These are phyloP conservation scores for Habrosyne pyritoides DNA, from an alignment of 2,888 invertebrate species.

Conservation along the genomic window DNA sequence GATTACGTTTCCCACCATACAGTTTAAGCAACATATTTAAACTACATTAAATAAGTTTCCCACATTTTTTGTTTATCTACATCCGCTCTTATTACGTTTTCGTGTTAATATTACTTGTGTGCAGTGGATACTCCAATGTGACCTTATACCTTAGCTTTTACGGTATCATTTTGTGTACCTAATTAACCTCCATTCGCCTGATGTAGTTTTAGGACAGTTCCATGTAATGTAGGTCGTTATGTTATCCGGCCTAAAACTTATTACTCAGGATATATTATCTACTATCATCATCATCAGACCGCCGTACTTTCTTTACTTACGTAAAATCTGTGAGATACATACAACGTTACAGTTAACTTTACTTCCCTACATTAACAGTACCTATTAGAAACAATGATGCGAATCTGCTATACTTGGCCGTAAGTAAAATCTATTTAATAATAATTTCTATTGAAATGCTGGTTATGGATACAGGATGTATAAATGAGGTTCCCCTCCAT, in stretches of 20 bases:
- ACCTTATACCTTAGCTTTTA: too few relatives aligned
- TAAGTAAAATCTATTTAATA: neutral
- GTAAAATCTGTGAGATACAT: too few relatives aligned
- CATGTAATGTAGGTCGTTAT: too few relatives aligned
- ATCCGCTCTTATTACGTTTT: neutral
- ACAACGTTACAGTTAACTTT: too few relatives aligned
- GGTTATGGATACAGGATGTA: constrained; percentile 1
- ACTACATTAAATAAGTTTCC: neutral
- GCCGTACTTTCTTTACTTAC: too few relatives aligned
- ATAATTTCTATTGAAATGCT: neutral
- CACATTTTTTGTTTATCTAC: neutral
- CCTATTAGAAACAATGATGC: neutral
- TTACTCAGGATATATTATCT: too few relatives aligned
- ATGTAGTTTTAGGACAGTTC: too few relatives aligned
- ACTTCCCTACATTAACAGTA: neutral
- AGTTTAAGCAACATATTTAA: neutral
- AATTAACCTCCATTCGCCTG: too few relatives aligned
- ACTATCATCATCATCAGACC: too few relatives aligned
- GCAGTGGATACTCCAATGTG: neutral
- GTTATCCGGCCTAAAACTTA: too few relatives aligned
- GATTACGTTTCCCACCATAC: neutral
- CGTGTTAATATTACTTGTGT: neutral
- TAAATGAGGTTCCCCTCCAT: neutral
- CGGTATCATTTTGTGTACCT: too few relatives aligned
- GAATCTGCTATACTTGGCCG: neutral